Conservation (phyloP, 1,140 invertebrate species). For the Listronotus bonariensis region DNA sequence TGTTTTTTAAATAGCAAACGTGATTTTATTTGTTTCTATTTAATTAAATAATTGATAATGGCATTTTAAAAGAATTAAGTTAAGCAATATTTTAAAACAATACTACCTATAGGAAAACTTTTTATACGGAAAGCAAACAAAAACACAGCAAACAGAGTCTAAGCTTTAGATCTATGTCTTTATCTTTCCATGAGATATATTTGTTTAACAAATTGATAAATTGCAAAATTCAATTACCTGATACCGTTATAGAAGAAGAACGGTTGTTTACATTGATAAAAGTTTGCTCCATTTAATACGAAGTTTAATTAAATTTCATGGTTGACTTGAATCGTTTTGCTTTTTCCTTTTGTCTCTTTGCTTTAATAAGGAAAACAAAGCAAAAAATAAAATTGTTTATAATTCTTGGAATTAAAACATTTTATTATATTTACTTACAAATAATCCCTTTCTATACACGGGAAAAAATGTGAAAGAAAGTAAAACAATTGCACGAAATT, state of each 20-base stretch:
- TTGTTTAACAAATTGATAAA: conserved; percentile 30
- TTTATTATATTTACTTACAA: too few species aligned
- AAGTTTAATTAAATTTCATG: conserved; percentile 32
- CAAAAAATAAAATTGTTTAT: too few species aligned
- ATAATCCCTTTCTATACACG: too few species aligned
- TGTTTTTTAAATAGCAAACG: too few species aligned
- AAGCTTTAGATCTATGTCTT: conserved; percentile 10
- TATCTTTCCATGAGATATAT: conserved; percentile 16
- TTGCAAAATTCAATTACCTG: conserved; percentile 26
- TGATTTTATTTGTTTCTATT: too few species aligned
- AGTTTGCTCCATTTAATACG: conserved; percentile 14
- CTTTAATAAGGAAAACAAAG: too few species aligned
- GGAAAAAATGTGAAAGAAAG: too few species aligned
- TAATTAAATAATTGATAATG: too few species aligned
- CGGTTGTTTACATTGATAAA: conserved; percentile 20
- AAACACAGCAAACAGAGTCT: background rate
- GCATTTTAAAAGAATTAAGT: too few species aligned
- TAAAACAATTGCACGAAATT: too few species aligned
- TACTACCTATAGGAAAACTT: background rate
- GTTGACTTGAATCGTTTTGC: conserved; percentile 11
- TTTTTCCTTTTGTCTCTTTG: background rate
- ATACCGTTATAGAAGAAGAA: conserved; percentile 11
- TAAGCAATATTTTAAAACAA: too few species aligned
- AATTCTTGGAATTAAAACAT: too few species aligned
- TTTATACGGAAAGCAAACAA: background rate